These are phyloP conservation scores for Fistularia tabacaria DNA, from an alignment of 2,797 vertebrate species.

Conservation along the genomic window DNA sequence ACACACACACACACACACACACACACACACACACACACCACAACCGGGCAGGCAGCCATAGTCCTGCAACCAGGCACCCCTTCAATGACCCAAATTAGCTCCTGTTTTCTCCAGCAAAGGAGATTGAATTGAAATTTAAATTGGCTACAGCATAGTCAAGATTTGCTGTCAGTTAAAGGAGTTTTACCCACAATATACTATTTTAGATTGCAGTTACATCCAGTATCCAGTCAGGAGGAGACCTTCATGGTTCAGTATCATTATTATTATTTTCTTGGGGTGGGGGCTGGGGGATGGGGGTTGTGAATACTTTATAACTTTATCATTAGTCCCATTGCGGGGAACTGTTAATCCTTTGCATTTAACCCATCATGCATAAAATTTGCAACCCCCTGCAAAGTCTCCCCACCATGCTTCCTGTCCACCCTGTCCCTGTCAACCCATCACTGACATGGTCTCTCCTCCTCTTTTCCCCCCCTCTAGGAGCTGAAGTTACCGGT, in stretches of 20 bases:
- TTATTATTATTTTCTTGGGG: slow-evolving; percentile 14
- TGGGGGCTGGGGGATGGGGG: too few relatives aligned
- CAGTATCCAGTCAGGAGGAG: slow-evolving; percentile 34
- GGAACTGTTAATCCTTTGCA: too few relatives aligned
- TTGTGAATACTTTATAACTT: too few relatives aligned
- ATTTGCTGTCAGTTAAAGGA: slow-evolving; percentile 14
- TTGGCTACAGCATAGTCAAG: slow-evolving; percentile 13
- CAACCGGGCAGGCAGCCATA: slow-evolving; percentile 13
- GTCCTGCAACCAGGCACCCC: slow-evolving; percentile 47
- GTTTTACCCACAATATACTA: slow-evolving; percentile 8
- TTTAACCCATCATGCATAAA: slow-evolving; percentile 46
- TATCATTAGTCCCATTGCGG: too few relatives aligned
- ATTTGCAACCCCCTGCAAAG: slow-evolving; percentile 23
- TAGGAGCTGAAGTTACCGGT: slow-evolving; percentile 87
- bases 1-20: slow-evolving; percentile 13
- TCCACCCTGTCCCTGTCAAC: slow-evolving; percentile 22
- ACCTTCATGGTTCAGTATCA: slow-evolving; percentile 39
- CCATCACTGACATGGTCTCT: slow-evolving; percentile 4
- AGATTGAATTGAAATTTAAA: slow-evolving; percentile 22
- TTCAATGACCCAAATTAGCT: slow-evolving; percentile 63
- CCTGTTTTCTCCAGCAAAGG: slow-evolving; percentile 24
- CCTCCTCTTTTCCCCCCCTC: slow-evolving; percentile 4
- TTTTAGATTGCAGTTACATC: slow-evolving; percentile 21
- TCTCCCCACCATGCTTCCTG: slow-evolving; percentile 40
- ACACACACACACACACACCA: slow-evolving; percentile 9